Conservation (phyloP, 2,797 vertebrate species). For the Sebastes steindachneri region DNA sequence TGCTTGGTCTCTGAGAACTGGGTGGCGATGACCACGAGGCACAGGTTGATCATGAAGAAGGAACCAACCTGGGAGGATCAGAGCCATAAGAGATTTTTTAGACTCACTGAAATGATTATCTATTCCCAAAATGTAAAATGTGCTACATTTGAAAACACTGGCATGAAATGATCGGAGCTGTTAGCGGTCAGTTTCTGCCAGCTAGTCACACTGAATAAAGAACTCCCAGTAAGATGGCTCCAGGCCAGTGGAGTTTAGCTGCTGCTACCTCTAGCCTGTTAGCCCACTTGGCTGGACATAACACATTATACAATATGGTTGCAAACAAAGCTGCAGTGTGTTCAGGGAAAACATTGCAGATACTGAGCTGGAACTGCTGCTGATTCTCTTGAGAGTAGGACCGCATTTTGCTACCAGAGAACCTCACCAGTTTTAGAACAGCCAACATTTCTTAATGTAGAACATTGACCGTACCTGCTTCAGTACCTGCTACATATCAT, state of each 20-base stretch:
- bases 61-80: constrained; percentile 82
- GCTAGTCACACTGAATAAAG: neutral
- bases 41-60: constrained; percentile 99
- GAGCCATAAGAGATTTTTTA: neutral
- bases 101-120: too few relatives aligned
- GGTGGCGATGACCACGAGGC: constrained; percentile 96
- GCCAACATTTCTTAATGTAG: too few relatives aligned
- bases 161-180: constrained; percentile 2
- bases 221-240: neutral
- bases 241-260: neutral
- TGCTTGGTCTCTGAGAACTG: constrained; percentile 99
- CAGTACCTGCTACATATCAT: too few relatives aligned
- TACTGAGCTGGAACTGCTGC: neutral
- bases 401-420: neutral
- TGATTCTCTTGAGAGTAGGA: neutral
- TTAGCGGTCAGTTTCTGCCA: constrained; percentile 7
- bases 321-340: constrained; percentile 4
- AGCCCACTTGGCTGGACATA: constrained; percentile 16
- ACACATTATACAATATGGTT: neutral
- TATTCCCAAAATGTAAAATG: neutral
- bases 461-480: too few relatives aligned
- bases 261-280: constrained; percentile 7
- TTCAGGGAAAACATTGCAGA: neutral
- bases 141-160: neutral
- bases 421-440: neutral